Evolutionary conservation across 2,113 vertebrate species (phyloP).

Genomic region (Gobius niger): DNA sequence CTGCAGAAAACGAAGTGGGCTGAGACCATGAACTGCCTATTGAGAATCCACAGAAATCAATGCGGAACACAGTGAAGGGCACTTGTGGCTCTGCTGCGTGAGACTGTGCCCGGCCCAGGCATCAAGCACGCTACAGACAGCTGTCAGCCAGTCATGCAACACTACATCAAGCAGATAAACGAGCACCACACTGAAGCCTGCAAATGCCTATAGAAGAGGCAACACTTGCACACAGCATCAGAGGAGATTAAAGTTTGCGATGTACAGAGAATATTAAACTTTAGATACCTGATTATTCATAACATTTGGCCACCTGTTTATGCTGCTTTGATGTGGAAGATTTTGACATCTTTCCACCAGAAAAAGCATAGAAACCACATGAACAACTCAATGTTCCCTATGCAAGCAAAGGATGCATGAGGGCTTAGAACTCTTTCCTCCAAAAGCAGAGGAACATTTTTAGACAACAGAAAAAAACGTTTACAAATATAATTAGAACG

Average conservation of each 20-base stretch:
- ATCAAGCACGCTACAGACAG: slow-evolving; percentile 6
- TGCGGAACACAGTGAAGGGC: slow-evolving; percentile 4
- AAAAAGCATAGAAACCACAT: no score
- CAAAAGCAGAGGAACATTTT: no score
- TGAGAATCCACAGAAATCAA: slow-evolving; percentile 3
- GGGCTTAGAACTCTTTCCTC: no score
- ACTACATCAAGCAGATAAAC: slow-evolving; percentile 6
- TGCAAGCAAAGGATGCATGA: no score
- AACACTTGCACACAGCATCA: not conserved
- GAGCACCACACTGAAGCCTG: not conserved
- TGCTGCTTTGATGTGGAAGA: no score
- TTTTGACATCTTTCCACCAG: no score
- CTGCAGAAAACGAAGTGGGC: not conserved
- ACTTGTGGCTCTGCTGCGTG: slow-evolving; percentile 8
- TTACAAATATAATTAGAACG: no score
- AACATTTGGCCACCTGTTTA: no score
- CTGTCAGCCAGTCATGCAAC: slow-evolving; percentile 9
- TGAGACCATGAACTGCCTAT: not conserved
- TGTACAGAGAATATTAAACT: no score
- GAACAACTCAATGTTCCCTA: no score
- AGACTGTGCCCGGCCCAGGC: not conserved
- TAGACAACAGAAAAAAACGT: no score
- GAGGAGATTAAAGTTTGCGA: not conserved
- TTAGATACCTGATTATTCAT: no score
- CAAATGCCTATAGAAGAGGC: not conserved